Evolutionary conservation across 2,113 vertebrate genomes (phyloP).

Genomic region (Phalacrocorax brasilianus): DNA sequence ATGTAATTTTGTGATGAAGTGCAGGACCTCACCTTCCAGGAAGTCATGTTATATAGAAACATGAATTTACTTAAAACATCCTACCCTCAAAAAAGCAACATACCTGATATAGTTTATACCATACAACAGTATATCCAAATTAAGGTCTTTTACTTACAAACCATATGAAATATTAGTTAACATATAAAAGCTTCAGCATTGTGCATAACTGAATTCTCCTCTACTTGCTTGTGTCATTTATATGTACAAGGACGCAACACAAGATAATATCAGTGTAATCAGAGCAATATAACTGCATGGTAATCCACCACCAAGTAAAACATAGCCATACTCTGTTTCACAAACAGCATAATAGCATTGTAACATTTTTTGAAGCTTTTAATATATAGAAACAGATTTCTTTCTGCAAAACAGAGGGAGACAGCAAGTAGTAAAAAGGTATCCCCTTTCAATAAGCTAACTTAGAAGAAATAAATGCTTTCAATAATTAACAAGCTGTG

Average conservation of each 20-base stretch:
- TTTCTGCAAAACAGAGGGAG: background rate
- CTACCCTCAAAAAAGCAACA: background rate
- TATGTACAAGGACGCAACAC: background rate
- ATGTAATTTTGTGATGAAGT: background rate
- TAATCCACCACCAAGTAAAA: background rate
- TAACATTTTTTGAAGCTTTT: background rate
- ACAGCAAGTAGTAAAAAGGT: background rate
- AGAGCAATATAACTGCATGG: background rate
- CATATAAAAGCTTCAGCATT: background rate
- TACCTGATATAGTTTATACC: background rate
- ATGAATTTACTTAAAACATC: background rate
- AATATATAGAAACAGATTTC: background rate
- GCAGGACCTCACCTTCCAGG: background rate
- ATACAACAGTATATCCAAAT: background rate
- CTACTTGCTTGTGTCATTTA: background rate
- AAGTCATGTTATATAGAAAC: background rate
- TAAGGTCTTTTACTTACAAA: background rate
- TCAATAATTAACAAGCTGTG: background rate
- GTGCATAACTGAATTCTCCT: background rate
- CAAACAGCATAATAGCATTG: background rate
- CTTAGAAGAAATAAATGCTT: background rate
- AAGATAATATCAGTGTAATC: background rate
- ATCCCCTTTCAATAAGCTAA: background rate
- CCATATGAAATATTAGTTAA: background rate
- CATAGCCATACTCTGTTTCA: background rate